A percentile compares a stretch with the other conserved stretches of the same genome.
phyloP scores from a whole-genome alignment of 2,888 invertebrate genomes.

The Linhomoeus sp. region DNA sequence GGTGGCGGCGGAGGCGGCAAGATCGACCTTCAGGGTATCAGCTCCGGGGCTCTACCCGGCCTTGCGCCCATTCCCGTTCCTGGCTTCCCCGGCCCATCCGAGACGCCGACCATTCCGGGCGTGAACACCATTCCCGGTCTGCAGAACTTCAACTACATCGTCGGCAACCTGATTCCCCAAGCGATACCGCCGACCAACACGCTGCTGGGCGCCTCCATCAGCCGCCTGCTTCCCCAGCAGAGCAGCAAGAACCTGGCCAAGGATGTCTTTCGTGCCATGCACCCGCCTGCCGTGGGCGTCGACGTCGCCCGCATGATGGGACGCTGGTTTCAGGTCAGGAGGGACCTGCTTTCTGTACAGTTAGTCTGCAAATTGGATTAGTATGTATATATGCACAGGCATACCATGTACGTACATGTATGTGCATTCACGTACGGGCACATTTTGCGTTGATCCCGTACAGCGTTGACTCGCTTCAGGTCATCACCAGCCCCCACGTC shows the following conservation, averaged over 20 bases:
- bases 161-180: constrained; percentile 27
- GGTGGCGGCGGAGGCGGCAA: too few species aligned
- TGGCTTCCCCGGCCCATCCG: constrained; percentile 22
- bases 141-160: constrained; percentile 27
- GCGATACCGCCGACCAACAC: constrained; percentile 28
- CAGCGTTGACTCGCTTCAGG: too few species aligned
- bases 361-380: background rate
- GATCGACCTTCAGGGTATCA: too few species aligned
- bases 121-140: constrained; percentile 29
- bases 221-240: constrained; percentile 22
- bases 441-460: too few species aligned
- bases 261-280: constrained; percentile 24
- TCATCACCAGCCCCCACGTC: constrained; percentile 28
- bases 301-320: constrained; percentile 29
- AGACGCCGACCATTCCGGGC: constrained; percentile 25
- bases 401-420: too few species aligned
- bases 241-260: constrained; percentile 26
- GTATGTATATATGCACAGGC: background rate
- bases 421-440: too few species aligned
- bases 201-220: constrained; percentile 25
- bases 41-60: too few species aligned
- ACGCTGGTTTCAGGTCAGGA: constrained; percentile 26
- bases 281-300: constrained; percentile 26
- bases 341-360: background rate
- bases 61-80: constrained; percentile 26